Evolutionary conservation across 2,797 vertebrate species (phyloP).

Genomic region (Sebastes minor): DNA sequence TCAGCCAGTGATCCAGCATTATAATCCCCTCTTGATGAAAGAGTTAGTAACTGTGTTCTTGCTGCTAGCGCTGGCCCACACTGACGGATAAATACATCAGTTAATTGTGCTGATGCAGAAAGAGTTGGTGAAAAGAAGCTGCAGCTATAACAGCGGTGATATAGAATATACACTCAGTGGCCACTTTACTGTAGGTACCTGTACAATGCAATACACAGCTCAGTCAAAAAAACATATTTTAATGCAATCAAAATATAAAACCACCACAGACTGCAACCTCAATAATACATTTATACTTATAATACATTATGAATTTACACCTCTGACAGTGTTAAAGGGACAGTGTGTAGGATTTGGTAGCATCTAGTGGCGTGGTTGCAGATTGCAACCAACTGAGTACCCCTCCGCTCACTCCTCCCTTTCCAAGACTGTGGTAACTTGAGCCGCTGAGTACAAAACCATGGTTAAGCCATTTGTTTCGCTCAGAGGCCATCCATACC

Average conservation of each 20-base stretch:
- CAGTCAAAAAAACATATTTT: not conserved
- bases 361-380: not conserved
- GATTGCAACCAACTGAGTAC: not conserved
- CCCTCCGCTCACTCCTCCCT: not conserved
- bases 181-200: not conserved
- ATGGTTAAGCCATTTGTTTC: not conserved
- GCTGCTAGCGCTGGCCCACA: not conserved
- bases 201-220: not conserved
- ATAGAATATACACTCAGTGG: not conserved
- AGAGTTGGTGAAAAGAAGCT: not conserved
- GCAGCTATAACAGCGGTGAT: not conserved
- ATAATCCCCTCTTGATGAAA: conserved; percentile 50
- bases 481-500: not conserved
- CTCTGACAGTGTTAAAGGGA: not conserved
- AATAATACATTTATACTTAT: not conserved
- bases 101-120: conserved; percentile 3
- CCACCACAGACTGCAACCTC: not conserved
- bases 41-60: conserved; percentile 19
- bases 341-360: not conserved
- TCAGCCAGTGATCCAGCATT: conserved; percentile 38
- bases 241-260: not conserved
- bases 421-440: not conserved
- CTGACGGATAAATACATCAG: conserved; percentile 6
- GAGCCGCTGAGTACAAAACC: not conserved
- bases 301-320: not conserved